phyloP scores from a whole-genome alignment of 2,113 vertebrate genomes.

The Thamnophis sirtalis region DNA sequence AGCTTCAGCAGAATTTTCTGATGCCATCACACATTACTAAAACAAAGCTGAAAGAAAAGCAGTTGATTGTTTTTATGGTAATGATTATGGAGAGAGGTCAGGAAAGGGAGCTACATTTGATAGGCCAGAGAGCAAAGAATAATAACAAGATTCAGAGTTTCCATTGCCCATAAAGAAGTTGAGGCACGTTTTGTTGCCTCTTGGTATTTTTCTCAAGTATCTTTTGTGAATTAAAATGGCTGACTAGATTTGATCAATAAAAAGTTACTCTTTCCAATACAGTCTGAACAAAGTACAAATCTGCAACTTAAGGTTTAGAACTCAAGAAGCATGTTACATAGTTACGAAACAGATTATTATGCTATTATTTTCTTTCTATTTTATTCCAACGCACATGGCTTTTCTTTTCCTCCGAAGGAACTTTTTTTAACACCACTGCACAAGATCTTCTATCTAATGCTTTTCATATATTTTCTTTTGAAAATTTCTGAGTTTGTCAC shows the following conservation, averaged over 20 bases:
- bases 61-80: background rate
- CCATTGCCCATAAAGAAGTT: background rate
- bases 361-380: background rate
- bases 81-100: accelerated
- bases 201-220: background rate
- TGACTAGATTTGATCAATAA: background rate
- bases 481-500: background rate
- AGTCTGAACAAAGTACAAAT: background rate
- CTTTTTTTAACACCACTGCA: no score
- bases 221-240: slow-evolving; percentile 21
- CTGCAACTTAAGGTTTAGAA: background rate
- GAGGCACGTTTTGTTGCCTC: background rate
- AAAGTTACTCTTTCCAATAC: background rate
- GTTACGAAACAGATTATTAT: background rate
- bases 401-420: background rate
- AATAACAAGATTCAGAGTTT: background rate
- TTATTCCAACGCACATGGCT: background rate
- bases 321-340: background rate
- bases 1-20: slow-evolving; percentile 18
- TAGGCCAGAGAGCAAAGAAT: background rate
- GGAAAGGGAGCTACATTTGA: background rate
- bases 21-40: background rate
- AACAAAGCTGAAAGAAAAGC: background rate
- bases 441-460: background rate
- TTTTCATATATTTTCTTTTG: background rate